Base-by-base conservation (phyloP, 2,113 vertebrate species). In the Caranx ignobilis region DNA sequence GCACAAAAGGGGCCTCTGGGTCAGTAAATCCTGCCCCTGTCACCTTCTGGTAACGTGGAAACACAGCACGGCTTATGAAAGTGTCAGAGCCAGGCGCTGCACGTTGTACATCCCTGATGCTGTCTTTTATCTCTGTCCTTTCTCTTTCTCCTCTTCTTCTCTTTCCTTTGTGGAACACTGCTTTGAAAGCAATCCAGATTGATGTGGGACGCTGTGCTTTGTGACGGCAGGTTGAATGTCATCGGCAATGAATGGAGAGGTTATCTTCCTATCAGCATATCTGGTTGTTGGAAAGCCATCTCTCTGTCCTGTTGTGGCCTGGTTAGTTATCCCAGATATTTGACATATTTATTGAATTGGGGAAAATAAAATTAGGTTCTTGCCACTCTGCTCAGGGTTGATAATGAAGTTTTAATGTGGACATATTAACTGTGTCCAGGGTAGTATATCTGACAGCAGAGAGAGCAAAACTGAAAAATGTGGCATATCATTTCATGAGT, bases 151-250 rank as follows among this genome's bases (percentile, higher is more conserved):
- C 56, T 26, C 56, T 55, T 70, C 50, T 56, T n/a, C 56, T 55
- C 39, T 59, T 60, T 54, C 75, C 75, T 85, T 84, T 73, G 59
- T 86, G 89, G 84, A 89, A 84, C 71, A 43, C 63, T 69, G 80
- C 88, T 89, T 89, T 88, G 88, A 91, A 92, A 92, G 78, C 89
- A 85, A 72, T 82, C 81, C 82, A 74, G 74, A 77, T 47, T 85
- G 88, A 84, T 52, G 75, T 86, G 83, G 90, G 86, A 66, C 78
- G 39, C 69, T 0, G 7, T 6, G 55, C 76, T 84, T 81, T 88
- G 80, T 88, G 87, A 81, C 32, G 37, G 69, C 73, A 39, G 75
- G 75, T 86, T 72, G n/a, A 77, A 77, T 83, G 78, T 75, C 73
- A 70, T 16, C 45, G 56, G 63, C 69, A 63, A 70, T 75, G 82